Conservation (phyloP, 2,797 vertebrate species). For the Mormyrops attenuatus region DNA sequence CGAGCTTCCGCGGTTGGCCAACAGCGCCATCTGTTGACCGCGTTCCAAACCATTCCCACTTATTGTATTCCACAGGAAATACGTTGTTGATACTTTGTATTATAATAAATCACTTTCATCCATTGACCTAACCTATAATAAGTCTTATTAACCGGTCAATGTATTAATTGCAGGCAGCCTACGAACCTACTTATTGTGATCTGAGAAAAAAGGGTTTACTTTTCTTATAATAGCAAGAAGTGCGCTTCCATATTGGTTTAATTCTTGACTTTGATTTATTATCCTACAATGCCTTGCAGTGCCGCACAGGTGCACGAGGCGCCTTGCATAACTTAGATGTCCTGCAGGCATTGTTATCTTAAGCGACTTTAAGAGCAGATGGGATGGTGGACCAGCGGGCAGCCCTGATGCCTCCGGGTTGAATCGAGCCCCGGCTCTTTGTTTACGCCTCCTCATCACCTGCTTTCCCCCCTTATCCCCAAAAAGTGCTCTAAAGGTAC, state of each 20-base stretch:
- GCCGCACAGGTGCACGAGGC: neutral
- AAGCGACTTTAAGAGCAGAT: neutral
- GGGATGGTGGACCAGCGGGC: neutral
- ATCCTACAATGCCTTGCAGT: neutral
- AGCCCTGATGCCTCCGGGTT: neutral
- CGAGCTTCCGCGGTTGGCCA: conserved; percentile 37
- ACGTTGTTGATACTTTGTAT: neutral
- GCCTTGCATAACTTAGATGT: neutral
- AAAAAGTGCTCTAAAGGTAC: neutral
- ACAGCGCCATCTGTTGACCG: conserved; percentile 61
- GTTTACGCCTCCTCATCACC: neutral
- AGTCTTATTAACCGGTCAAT: neutral
- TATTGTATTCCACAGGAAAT: neutral
- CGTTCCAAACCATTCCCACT: neutral
- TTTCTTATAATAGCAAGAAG: neutral
- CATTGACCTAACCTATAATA: conserved; percentile 12
- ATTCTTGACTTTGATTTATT: neutral
- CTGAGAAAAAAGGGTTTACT: neutral
- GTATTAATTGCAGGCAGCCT: neutral
- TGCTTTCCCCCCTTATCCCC: neutral
- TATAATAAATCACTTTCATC: neutral
- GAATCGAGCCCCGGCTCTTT: neutral
- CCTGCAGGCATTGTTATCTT: neutral
- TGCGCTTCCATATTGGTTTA: neutral
- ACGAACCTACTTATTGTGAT: neutral